Conservation (phyloP, 2,888 invertebrate genomes). For the Ephialtes manifestator region DNA sequence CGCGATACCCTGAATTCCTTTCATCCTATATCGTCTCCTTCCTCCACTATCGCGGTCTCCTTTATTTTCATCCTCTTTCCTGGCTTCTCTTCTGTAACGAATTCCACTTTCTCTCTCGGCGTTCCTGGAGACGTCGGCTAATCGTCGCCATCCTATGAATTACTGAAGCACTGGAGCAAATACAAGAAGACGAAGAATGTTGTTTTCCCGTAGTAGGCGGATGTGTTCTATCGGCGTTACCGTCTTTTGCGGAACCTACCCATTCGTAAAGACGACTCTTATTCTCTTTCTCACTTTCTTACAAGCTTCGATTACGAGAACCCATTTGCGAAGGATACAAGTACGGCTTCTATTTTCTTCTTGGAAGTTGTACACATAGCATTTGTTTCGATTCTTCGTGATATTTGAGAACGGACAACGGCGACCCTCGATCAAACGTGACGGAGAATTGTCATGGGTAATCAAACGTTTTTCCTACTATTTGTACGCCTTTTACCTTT, state of each 20-base stretch:
- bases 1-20: slow-evolving; percentile 63
- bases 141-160: slow-evolving; percentile 63
- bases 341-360: neutral
- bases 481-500: neutral
- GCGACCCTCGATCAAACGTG: neutral
- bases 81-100: slow-evolving; percentile 25
- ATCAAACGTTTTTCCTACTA: neutral
- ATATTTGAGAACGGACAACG: neutral
- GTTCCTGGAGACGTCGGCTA: slow-evolving; percentile 45
- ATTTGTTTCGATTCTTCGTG: neutral
- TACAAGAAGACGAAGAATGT: slow-evolving; percentile 43
- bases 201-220: slow-evolving; percentile 17
- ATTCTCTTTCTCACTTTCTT: slow-evolving; percentile 21
- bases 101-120: slow-evolving; percentile 42
- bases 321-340: neutral
- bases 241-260: slow-evolving; percentile 32
- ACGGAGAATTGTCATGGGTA: neutral
- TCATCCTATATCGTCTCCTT: slow-evolving; percentile 48
- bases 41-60: slow-evolving; percentile 31
- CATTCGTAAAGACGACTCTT: slow-evolving; percentile 34
- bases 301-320: slow-evolving; percentile 3
- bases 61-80: slow-evolving; percentile 56
- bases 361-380: neutral
- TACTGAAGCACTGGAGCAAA: slow-evolving; percentile 34
- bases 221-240: slow-evolving; percentile 22